phyloP scores from a whole-genome alignment of 2,888 invertebrate species.

The Podotricha telesiphe region DNA sequence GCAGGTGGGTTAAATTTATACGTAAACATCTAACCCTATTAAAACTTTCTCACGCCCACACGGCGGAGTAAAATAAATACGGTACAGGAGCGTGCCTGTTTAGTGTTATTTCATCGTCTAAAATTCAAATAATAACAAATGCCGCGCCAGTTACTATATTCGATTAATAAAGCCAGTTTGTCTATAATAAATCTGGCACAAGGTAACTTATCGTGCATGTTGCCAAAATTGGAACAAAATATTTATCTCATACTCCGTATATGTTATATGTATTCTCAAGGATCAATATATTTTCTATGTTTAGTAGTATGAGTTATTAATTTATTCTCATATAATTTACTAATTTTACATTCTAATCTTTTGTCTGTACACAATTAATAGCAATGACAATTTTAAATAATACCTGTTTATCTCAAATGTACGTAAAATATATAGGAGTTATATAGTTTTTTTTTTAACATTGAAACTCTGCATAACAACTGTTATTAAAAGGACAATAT shows the following conservation, averaged over 20 bases:
- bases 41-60: conserved; percentile 68
- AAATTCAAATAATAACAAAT: conserved; percentile 51
- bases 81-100: conserved; percentile 55
- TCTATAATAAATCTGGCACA: conserved; percentile 29
- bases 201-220: conserved; percentile 23
- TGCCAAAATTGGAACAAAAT: conserved; percentile 27
- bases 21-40: conserved; percentile 61
- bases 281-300: conserved; percentile 10
- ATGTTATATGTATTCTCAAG: conserved; percentile 13
- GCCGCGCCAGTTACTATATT: conserved; percentile 31
- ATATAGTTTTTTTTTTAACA: not conserved
- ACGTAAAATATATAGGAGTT: not conserved
- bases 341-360: not conserved
- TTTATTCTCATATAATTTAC: conserved; percentile 3
- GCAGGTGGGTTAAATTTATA: conserved; percentile 62
- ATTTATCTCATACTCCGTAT: conserved; percentile 16
- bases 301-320: not conserved
- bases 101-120: conserved; percentile 55
- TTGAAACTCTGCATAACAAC: not conserved
- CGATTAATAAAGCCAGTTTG: conserved; percentile 35
- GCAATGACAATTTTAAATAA: not conserved
- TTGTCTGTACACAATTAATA: not conserved
- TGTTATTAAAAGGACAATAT: conserved; percentile 14
- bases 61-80: conserved; percentile 55
- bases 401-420: not conserved